These are phyloP conservation scores for Lycocerus yunnanus DNA, from an alignment of 2,888 invertebrate genomes.

Conservation along the genomic window DNA sequence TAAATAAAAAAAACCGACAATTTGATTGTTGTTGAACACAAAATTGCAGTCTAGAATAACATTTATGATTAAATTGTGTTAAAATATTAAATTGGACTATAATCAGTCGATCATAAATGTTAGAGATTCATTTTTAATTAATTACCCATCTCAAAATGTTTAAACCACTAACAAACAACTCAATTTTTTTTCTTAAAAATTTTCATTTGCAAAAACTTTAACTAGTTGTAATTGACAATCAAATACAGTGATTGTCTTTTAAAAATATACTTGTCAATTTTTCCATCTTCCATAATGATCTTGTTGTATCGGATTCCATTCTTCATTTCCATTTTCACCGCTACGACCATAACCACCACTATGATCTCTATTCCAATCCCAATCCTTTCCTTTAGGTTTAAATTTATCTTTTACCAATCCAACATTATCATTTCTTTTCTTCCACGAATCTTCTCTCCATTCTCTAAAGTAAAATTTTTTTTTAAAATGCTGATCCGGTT, in stretches of 20 bases:
- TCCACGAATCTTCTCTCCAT: slow-evolving; percentile 60
- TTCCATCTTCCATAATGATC: slow-evolving; percentile 48
- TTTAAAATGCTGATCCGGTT: slow-evolving; percentile 74
- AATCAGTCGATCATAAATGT: slow-evolving; percentile 20
- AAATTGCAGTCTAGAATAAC: slow-evolving; percentile 40
- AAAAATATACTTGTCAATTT: slow-evolving; percentile 46
- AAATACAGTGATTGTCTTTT: slow-evolving; percentile 28
- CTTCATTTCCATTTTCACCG: slow-evolving; percentile 19
- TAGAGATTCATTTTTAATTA: slow-evolving; percentile 15
- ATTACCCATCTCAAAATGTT: not conserved
- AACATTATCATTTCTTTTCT: slow-evolving; percentile 51
- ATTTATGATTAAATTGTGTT: slow-evolving; percentile 21
- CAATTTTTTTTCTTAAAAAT: not conserved
- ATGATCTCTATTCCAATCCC: slow-evolving; percentile 66
- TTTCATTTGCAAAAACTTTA: not conserved
- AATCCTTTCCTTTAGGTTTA: slow-evolving; percentile 74
- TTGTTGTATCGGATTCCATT: slow-evolving; percentile 33
- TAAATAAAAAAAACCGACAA: slow-evolving; percentile 14
- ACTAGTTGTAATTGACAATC: slow-evolving; percentile 17
- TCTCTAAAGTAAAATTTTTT: slow-evolving; percentile 78
- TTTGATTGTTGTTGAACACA: slow-evolving; percentile 36
- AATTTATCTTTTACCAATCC: slow-evolving; percentile 64
- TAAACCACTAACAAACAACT: not conserved
- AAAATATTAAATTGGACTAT: slow-evolving; percentile 11
- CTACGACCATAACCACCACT: slow-evolving; percentile 20